These are phyloP conservation scores for Xenops minutus DNA, from an alignment of 2,797 vertebrate genomes.

Conservation along the genomic window DNA sequence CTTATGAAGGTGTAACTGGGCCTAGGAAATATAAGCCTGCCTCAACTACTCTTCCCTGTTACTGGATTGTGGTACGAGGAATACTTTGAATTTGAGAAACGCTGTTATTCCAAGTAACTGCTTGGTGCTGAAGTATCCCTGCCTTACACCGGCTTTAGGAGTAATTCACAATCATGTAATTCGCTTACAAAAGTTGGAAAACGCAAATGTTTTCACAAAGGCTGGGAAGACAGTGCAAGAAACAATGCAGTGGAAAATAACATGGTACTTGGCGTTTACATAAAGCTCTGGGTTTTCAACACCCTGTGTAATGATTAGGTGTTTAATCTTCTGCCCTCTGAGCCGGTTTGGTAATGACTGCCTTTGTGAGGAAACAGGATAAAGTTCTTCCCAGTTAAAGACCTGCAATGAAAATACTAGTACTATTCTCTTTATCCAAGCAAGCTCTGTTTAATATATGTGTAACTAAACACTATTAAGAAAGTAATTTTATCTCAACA, in stretches of 20 bases:
- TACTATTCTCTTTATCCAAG: background rate
- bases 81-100: background rate
- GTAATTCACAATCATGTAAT: accelerated
- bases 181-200: background rate
- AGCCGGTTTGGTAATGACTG: background rate
- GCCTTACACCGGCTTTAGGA: background rate
- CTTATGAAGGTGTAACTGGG: background rate
- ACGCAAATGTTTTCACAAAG: background rate
- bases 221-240: background rate
- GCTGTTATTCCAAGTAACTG: accelerated
- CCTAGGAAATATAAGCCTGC: accelerated
- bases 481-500: conserved; percentile 11
- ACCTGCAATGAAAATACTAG: conserved; percentile 15
- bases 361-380: background rate
- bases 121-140: background rate
- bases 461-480: background rate
- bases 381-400: background rate
- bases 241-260: background rate
- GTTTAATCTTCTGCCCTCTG: background rate
- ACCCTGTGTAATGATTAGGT: background rate
- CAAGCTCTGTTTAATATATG: background rate
- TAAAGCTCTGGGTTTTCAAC: background rate
- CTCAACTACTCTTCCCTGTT: background rate
- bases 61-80: background rate
- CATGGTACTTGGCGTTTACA: background rate